Percentiles rank a stretch among this genome's conserved stretches.
phyloP scores from a whole-genome alignment of 2,113 vertebrate genomes.

The Paramisgurnus dabryanus region DNA sequence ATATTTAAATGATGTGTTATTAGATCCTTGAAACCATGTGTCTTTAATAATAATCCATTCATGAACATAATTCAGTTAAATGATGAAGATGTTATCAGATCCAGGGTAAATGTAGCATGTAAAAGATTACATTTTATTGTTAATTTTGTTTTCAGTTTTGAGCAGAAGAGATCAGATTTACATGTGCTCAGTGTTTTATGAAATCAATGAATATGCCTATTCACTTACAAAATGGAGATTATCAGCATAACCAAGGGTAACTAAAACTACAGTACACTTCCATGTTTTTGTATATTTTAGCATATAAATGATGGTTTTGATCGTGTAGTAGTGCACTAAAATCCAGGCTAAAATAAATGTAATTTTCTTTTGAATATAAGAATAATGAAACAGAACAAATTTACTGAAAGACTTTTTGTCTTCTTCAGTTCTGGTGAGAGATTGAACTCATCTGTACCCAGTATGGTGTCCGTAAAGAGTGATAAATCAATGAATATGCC shows the following conservation, averaged over 20 bases:
- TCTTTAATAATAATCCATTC: background rate
- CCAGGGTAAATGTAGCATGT: background rate
- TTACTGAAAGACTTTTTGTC: background rate
- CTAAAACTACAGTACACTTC: background rate
- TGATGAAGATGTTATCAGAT: background rate
- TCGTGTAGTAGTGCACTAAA: background rate
- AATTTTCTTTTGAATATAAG: background rate
- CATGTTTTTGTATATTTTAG: background rate
- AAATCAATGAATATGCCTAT: constrained; percentile 21
- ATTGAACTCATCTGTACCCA: background rate
- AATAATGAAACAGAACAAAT: background rate
- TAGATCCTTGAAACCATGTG: background rate
- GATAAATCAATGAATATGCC: constrained; percentile 18
- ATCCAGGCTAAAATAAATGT: background rate
- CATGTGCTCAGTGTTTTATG: background rate
- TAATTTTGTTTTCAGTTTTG: background rate
- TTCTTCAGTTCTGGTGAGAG: background rate
- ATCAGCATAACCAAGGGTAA: background rate
- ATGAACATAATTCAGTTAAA: background rate
- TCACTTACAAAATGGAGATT: background rate
- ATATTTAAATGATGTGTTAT: too few relatives aligned
- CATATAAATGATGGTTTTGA: background rate
- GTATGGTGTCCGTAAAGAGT: constrained; percentile 2
- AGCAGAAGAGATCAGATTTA: background rate
- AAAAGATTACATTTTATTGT: background rate